Percentiles rank a stretch among this genome's conserved stretches.
phyloP scores from a whole-genome alignment of 2,888 invertebrate genomes.

The Fragum whitleyi region DNA sequence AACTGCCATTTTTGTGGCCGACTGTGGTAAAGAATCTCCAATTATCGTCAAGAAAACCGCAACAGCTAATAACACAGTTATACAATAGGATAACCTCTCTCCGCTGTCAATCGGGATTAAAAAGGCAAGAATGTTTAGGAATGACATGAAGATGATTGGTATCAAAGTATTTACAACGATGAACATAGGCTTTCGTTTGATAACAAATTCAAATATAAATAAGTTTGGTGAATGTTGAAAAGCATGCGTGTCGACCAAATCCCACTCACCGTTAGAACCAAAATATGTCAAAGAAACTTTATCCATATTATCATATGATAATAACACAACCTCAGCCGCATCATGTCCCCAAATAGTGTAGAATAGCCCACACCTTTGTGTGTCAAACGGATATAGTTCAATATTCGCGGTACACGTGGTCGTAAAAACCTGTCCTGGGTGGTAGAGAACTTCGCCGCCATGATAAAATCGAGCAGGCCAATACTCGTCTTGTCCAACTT shows the following conservation, averaged over 20 bases:
- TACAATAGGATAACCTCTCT: constrained; percentile 58
- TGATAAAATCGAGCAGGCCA: constrained; percentile 8
- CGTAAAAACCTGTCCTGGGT: constrained; percentile 37
- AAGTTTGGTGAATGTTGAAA: constrained; percentile 12
- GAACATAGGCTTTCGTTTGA: constrained; percentile 52
- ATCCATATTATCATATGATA: neutral
- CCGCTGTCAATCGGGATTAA: constrained; percentile 60
- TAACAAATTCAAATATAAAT: neutral
- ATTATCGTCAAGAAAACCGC: constrained; percentile 64
- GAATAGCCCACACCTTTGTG: constrained; percentile 38
- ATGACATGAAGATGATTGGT: constrained; percentile 57
- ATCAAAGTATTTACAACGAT: constrained; percentile 57
- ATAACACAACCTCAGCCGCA: constrained; percentile 20
- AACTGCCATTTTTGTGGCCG: constrained; percentile 56
- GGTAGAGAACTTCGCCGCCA: constrained; percentile 12
- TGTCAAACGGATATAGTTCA: constrained; percentile 41
- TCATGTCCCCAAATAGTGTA: constrained; percentile 33
- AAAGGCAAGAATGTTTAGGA: constrained; percentile 59
- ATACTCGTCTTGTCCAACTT: constrained; percentile 7
- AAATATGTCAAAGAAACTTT: constrained; percentile 22
- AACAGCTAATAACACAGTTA: constrained; percentile 61
- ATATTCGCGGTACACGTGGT: constrained; percentile 38
- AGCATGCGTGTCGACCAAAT: constrained; percentile 18
- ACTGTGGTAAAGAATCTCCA: constrained; percentile 59
- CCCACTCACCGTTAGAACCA: constrained; percentile 56